phyloP scores from a whole-genome alignment of 2,888 invertebrate species.

The Apamea monoglypha region DNA sequence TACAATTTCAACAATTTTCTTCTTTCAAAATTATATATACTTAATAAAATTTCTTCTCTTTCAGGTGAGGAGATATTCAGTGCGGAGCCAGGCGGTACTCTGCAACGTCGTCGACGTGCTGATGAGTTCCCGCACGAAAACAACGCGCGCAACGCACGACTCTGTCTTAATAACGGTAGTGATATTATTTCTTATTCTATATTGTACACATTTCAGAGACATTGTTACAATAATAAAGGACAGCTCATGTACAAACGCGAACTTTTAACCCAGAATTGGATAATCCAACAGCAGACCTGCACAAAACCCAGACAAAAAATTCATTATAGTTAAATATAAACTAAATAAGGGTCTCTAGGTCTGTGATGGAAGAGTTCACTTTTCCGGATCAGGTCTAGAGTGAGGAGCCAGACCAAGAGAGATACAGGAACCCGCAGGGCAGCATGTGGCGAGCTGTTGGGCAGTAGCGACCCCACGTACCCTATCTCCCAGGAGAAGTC shows the following conservation, averaged over 20 bases:
- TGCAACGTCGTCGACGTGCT: constrained; percentile 82
- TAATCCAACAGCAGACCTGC: too few relatives aligned
- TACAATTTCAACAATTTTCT: not conserved
- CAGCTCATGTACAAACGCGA: not conserved
- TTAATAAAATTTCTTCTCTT: not conserved
- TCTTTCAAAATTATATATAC: not conserved
- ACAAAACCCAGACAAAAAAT: not conserved
- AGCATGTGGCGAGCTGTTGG: too few relatives aligned
- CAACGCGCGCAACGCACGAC: constrained; percentile 81
- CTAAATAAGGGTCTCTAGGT: too few relatives aligned
- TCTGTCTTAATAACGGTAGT: constrained; percentile 84
- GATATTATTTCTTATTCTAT: not conserved
- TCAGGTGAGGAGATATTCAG: constrained; percentile 87
- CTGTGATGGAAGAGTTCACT: too few relatives aligned
- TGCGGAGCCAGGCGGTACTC: constrained; percentile 80
- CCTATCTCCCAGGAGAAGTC: too few relatives aligned
- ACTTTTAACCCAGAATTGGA: not conserved
- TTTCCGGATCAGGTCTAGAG: too few relatives aligned
- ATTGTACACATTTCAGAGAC: not conserved
- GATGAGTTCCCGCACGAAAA: constrained; percentile 85
- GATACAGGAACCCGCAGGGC: too few relatives aligned
- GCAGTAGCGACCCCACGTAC: too few relatives aligned
- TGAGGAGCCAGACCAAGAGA: too few relatives aligned
- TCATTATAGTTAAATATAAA: not conserved
- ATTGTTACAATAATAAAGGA: not conserved